phyloP scores from a whole-genome alignment of 2,797 vertebrate species.

The Paratrypauchen microcephalus region DNA sequence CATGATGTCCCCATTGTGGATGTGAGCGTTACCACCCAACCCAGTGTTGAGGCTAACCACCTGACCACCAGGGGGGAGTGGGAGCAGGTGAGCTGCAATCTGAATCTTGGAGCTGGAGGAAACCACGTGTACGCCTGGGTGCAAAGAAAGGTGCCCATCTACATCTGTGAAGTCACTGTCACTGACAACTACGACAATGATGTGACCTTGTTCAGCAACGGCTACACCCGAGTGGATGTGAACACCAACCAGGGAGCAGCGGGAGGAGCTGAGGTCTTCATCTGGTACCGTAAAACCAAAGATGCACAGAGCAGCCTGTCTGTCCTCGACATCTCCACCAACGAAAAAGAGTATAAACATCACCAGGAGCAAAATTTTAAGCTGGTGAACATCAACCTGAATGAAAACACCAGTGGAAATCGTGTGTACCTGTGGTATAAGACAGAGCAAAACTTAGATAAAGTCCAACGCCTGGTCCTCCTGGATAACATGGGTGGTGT shows the following conservation, averaged over 20 bases:
- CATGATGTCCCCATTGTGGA: too few species aligned
- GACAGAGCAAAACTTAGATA: too few species aligned
- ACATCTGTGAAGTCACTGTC: constrained; percentile 17
- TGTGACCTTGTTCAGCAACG: not conserved
- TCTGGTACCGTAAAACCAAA: constrained; percentile 25
- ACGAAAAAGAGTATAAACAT: rapidly evolving
- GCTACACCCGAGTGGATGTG: constrained; percentile 23
- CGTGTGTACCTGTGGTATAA: not conserved
- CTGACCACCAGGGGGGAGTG: too few species aligned
- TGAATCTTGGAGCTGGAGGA: not conserved
- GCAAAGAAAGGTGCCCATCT: constrained; percentile 14
- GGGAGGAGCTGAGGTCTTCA: not conserved
- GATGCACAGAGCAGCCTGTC: not conserved
- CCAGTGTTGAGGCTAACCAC: too few species aligned
- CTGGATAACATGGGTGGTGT: too few species aligned
- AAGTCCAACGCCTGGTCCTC: too few species aligned
- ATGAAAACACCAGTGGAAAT: not conserved
- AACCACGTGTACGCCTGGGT: not conserved
- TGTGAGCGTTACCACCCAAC: too few species aligned
- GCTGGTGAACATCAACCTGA: not conserved
- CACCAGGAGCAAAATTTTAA: rapidly evolving
- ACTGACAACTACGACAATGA: not conserved
- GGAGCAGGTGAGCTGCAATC: too few species aligned
- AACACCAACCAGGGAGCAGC: not conserved
- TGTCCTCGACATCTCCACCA: constrained; percentile 9